Conservation (phyloP, 2,113 vertebrate species). For the Amazona guildingii region DNA sequence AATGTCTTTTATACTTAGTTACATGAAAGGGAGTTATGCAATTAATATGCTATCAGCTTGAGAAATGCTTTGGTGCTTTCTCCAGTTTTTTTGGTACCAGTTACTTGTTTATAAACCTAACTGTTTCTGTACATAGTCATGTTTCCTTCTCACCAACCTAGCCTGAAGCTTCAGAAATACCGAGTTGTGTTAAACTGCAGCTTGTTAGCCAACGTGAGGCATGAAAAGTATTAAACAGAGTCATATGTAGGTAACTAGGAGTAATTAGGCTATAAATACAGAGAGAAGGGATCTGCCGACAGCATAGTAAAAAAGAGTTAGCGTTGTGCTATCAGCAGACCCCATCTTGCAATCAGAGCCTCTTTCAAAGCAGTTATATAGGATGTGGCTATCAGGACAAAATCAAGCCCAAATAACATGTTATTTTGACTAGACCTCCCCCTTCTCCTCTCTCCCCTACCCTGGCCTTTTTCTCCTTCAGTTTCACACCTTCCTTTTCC, state of each 20-base stretch:
- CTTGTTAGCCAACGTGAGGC: constrained; percentile 70
- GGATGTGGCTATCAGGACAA: constrained; percentile 37
- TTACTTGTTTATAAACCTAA: constrained; percentile 80
- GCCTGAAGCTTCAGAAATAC: constrained; percentile 68
- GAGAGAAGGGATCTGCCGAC: constrained; percentile 45
- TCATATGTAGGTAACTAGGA: constrained; percentile 47
- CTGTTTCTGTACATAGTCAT: constrained; percentile 80
- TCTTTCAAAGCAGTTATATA: not conserved
- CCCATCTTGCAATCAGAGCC: constrained; percentile 13
- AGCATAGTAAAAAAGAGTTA: constrained; percentile 60
- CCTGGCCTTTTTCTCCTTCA: not conserved
- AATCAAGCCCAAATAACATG: not conserved
- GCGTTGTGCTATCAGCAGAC: constrained; percentile 56
- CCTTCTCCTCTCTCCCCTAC: not conserved
- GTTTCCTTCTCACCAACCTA: constrained; percentile 67
- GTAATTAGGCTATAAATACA: constrained; percentile 64
- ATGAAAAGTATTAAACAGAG: constrained; percentile 59
- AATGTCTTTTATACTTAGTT: constrained; percentile 83
- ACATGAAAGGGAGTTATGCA: constrained; percentile 85
- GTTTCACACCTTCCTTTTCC: not conserved
- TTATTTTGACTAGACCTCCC: not conserved
- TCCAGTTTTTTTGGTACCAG: constrained; percentile 86
- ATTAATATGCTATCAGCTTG: constrained; percentile 84
- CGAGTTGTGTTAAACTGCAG: constrained; percentile 60
- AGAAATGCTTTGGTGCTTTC: constrained; percentile 82